Percentiles rank a stretch among this genome's conserved stretches.
phyloP scores from a whole-genome alignment of 2,888 invertebrate genomes.

The Willowsia nigromaculata region DNA sequence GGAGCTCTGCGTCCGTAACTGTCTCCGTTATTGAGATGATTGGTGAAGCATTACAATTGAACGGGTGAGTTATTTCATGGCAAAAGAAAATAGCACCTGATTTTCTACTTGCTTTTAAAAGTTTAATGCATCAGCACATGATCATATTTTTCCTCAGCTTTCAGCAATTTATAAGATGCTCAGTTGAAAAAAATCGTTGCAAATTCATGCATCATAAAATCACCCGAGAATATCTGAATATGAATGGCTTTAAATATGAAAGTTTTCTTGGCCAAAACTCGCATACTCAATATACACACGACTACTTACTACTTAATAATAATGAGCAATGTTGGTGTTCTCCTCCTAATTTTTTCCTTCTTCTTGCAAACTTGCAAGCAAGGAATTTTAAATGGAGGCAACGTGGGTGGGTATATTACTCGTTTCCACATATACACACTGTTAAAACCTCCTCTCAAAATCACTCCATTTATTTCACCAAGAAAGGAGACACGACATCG shows the following conservation, averaged over 20 bases:
- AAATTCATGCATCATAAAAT: not conserved
- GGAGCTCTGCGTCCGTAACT: not conserved
- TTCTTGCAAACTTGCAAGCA: constrained; percentile 32
- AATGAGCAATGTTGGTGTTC: constrained; percentile 12
- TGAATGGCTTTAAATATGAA: not conserved
- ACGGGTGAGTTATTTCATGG: constrained; percentile 8
- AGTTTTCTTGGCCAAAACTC: not conserved
- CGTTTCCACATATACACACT: not conserved
- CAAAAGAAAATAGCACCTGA: constrained; percentile 15
- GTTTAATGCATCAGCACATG: not conserved
- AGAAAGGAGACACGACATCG: constrained; percentile 8
- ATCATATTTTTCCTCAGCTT: not conserved
- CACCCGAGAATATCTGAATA: not conserved
- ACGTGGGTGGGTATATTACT: constrained; percentile 40
- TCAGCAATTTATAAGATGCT: not conserved
- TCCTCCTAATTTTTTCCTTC: not conserved
- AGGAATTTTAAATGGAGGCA: constrained; percentile 45
- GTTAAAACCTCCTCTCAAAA: not conserved
- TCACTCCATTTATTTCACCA: not conserved
- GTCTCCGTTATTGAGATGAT: constrained; percentile 23
- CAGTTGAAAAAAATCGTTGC: not conserved
- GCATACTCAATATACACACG: not conserved
- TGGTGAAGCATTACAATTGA: constrained; percentile 44
- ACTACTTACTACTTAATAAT: not conserved
- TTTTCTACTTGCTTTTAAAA: not conserved